These are phyloP conservation scores for Xanthia icteritia DNA, from an alignment of 2,888 invertebrate genomes.

Conservation along the genomic window DNA sequence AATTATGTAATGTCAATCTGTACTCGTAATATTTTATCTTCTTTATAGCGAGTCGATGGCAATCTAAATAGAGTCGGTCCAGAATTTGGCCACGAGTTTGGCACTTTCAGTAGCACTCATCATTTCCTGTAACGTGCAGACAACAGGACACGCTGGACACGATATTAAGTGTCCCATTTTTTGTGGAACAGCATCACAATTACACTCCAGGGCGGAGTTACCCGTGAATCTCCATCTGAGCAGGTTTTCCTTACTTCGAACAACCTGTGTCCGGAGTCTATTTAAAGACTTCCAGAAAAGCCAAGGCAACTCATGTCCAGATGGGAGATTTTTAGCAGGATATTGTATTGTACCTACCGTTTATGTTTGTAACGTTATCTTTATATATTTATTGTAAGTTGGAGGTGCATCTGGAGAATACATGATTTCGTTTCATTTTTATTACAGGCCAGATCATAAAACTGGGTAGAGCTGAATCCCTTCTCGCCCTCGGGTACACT, in stretches of 20 bases:
- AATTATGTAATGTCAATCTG: no score
- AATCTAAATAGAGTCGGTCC: not conserved
- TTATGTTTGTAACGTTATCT: no score
- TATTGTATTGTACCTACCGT: no score
- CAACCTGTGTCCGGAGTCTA: not conserved
- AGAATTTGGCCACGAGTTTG: no score
- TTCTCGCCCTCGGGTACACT: constrained; percentile 41
- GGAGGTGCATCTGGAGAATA: not conserved
- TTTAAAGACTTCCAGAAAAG: not conserved
- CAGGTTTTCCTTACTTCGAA: not conserved
- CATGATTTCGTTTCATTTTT: not conserved
- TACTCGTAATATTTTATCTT: no score
- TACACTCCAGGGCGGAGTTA: no score
- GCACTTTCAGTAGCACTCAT: no score
- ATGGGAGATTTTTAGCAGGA: not conserved
- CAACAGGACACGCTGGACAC: no score
- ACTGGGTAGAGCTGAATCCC: constrained; percentile 19
- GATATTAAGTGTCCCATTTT: no score
- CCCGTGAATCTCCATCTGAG: no score
- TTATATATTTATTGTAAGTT: not conserved
- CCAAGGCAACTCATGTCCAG: not conserved
- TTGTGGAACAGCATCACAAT: no score
- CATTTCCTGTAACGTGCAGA: no score
- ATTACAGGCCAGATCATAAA: constrained; percentile 49
- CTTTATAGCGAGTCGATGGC: not conserved